phyloP scores from a whole-genome alignment of 2,113 vertebrate genomes.

The Cephalopterus ornatus region DNA sequence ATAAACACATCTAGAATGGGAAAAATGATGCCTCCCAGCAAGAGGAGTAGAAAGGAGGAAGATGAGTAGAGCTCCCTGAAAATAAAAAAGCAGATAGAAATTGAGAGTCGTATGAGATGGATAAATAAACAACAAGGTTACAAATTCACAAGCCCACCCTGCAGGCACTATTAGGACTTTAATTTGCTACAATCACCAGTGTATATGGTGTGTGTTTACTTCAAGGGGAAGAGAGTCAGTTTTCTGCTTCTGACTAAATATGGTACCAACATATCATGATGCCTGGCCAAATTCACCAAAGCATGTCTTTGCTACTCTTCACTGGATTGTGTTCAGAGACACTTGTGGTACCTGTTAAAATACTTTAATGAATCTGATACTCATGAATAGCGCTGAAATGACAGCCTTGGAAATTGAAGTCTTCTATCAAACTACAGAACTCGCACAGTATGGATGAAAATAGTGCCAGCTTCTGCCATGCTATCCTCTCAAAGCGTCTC shows the following conservation, averaged over 20 bases:
- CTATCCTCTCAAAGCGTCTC: background rate
- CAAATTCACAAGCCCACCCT: slow-evolving; percentile 62
- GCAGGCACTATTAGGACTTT: slow-evolving; percentile 64
- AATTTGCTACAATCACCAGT: slow-evolving; percentile 60
- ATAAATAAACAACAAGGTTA: slow-evolving; percentile 68
- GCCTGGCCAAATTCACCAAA: slow-evolving; percentile 43
- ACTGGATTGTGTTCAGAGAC: slow-evolving; percentile 36
- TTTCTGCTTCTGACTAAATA: slow-evolving; percentile 54
- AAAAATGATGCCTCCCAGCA: slow-evolving; percentile 54
- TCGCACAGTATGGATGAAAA: slow-evolving; percentile 26
- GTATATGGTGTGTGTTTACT: slow-evolving; percentile 13
- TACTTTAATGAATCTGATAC: slow-evolving; percentile 62
- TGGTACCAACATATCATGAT: slow-evolving; percentile 30
- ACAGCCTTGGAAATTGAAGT: slow-evolving; percentile 57
- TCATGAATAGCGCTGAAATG: slow-evolving; percentile 57
- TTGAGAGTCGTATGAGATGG: slow-evolving; percentile 5
- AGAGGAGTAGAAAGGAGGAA: slow-evolving; percentile 11
- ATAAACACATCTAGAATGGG: background rate
- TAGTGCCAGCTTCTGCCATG: slow-evolving; percentile 5
- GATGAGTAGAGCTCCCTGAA: slow-evolving; percentile 29
- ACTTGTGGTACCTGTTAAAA: slow-evolving; percentile 64
- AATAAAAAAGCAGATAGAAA: slow-evolving; percentile 50
- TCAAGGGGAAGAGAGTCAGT: slow-evolving; percentile 43
- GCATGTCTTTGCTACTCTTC: slow-evolving; percentile 47
- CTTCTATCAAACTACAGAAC: slow-evolving; percentile 47